These are phyloP conservation scores for Dufourea novaeangliae DNA, from an alignment of 1,140 invertebrate species.

Conservation along the genomic window DNA sequence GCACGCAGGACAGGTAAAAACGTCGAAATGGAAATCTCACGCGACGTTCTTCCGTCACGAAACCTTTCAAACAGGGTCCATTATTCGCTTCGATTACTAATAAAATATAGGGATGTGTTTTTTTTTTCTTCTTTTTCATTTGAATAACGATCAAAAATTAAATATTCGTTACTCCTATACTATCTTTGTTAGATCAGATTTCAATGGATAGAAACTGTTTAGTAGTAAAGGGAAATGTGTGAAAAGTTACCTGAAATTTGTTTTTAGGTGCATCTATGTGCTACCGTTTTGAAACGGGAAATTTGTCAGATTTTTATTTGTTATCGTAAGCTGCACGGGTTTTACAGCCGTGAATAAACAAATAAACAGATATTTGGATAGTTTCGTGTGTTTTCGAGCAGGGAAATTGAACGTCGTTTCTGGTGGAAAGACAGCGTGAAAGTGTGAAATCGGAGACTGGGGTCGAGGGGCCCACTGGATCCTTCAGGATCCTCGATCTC, in stretches of 20 bases:
- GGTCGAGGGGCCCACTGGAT: not conserved
- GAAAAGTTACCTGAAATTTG: no score
- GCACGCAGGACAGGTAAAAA: not conserved
- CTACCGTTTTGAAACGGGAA: no score
- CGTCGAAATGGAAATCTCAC: not conserved
- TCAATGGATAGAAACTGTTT: no score
- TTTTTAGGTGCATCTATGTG: no score
- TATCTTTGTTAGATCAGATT: no score
- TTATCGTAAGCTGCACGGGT: not conserved
- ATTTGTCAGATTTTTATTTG: not conserved
- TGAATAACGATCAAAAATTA: no score
- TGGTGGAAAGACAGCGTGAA: not conserved
- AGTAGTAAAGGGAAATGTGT: no score
- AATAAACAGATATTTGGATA: not conserved
- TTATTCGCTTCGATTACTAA: no score
- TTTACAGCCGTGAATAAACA: not conserved
- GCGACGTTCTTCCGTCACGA: not conserved
- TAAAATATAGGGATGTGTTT: no score
- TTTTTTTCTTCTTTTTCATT: no score
- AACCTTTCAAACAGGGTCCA: not conserved
- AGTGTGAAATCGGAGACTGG: constrained; percentile 6
- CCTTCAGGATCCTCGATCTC: constrained; percentile 3
- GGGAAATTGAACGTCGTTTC: not conserved
- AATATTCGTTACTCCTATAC: no score
- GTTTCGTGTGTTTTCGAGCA: not conserved